Evolutionary conservation across 2,797 vertebrate species (phyloP), one percentile per base, ranked within the genome.

Genomic region (Notolepis coatsorum): DNA sequence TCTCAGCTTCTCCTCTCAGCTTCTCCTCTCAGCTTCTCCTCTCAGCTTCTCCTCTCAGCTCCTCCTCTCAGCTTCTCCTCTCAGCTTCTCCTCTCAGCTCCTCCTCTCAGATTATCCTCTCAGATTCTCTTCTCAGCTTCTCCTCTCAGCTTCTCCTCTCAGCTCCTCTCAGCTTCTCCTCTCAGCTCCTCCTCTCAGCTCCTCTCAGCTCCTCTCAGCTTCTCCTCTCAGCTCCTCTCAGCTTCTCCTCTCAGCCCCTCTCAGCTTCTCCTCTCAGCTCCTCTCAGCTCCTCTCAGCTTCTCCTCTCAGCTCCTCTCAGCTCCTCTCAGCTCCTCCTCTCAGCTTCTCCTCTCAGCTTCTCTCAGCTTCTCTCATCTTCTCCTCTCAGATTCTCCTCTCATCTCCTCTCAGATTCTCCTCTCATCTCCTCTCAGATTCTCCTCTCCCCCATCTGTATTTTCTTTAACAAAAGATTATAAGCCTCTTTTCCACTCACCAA

Each of bases 391-490:
- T 5, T 1, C 0, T 28, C 60, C 43, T 38, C 7, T 30, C 4
- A 18, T 5, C 20, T n/a, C 35, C 38, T n/a, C n/a, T n/a, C n/a
- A n/a, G 53, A 76, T 70, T 1, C 6, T 5, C 35, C 46, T 49
- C 24, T 25, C 1, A 4, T 1, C 0, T 28, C 60, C 43, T 38
- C 7, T 30, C 4, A 18, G 2, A 12, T n/a, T 23, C 28, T 53
- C 15, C 38, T 38, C 41, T 42, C 23, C 18, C 31, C 24, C 51
- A 46, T 55, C 68, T 72, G 35, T 46, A 68, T 35, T 55, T 63
- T 61, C 54, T 53, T 48, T 49, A 10, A 20, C 35, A 7, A 17
- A 57, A 73, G 61, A 74, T 73, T 51, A 54, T 50, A 17, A 67
- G 27, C 25, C 61, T 6, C 62, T 56, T 27, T n/a, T 45, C 37